Evolutionary conservation across 2,797 vertebrate species (phyloP).

Genomic region (Remorina albescens): DNA sequence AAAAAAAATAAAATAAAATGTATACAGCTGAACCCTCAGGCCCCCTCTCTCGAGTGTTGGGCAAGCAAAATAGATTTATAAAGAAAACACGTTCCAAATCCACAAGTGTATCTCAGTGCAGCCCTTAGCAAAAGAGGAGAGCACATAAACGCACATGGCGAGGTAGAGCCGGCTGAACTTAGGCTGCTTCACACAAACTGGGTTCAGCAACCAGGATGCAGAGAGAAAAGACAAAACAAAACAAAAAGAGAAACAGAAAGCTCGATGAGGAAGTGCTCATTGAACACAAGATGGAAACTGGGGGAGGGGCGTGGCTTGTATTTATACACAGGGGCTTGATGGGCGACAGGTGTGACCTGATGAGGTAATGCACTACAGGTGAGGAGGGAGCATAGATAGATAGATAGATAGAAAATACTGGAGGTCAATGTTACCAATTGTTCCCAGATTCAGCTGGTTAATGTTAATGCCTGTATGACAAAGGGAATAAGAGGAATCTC

Average conservation of each 20-base stretch:
- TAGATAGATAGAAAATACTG: not conserved
- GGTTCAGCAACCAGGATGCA: not conserved
- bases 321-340: not conserved
- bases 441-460: not conserved
- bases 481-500: not conserved
- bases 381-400: too few relatives aligned
- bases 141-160: too few relatives aligned
- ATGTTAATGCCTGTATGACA: not conserved
- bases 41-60: too few relatives aligned
- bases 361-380: too few relatives aligned
- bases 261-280: not conserved
- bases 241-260: not conserved
- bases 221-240: not conserved
- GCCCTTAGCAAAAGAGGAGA: not conserved
- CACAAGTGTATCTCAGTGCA: not conserved
- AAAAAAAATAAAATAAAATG: not conserved
- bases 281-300: not conserved
- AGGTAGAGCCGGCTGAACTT: too few relatives aligned
- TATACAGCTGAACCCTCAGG: too few relatives aligned
- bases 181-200: not conserved
- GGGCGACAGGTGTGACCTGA: conserved; percentile 7
- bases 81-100: too few relatives aligned
- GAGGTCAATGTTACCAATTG: not conserved
- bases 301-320: not conserved
- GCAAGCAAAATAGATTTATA: too few relatives aligned